These are phyloP conservation scores for Hippocampus zosterae DNA, from an alignment of 2,113 vertebrate species.

Conservation along the genomic window DNA sequence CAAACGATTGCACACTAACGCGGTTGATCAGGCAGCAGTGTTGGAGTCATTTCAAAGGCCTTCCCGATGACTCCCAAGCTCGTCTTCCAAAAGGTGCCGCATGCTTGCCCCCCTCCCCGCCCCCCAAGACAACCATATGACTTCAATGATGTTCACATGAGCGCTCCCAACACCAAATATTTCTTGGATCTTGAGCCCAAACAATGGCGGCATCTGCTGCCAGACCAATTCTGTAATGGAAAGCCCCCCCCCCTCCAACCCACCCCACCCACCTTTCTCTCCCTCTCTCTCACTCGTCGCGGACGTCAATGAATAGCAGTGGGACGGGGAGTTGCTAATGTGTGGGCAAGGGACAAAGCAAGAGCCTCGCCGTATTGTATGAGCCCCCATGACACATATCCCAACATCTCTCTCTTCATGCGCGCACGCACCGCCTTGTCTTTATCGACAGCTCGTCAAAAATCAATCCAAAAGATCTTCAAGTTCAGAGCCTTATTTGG, in stretches of 20 bases:
- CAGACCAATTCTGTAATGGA: conserved; percentile 44
- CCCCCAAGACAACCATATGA: conserved; percentile 29
- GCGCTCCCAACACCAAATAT: conserved; percentile 39
- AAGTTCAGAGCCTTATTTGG: conserved; percentile 82
- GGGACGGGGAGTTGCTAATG: conserved; percentile 52
- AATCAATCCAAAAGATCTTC: conserved; percentile 88
- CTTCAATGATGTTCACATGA: conserved; percentile 36
- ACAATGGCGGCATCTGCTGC: conserved; percentile 54
- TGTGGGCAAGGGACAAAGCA: conserved; percentile 66
- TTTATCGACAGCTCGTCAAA: conserved; percentile 75
- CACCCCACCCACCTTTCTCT: conserved; percentile 1
- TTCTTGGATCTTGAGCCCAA: conserved; percentile 55
- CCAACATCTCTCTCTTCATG: conserved; percentile 18
- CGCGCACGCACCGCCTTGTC: conserved; percentile 7
- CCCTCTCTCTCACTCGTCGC: conserved; percentile 25
- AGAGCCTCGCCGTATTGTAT: conserved; percentile 47
- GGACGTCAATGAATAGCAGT: conserved; percentile 63
- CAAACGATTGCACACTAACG: too few species aligned
- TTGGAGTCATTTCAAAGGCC: not conserved
- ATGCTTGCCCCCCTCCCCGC: conserved; percentile 36
- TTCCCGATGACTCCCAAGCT: conserved; percentile 14
- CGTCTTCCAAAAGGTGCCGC: conserved; percentile 28
- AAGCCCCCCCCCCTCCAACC: conserved; percentile 21
- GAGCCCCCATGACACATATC: conserved; percentile 63
- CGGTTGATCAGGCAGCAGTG: too few species aligned